A percentile compares a stretch with the other conserved stretches of the same genome.
Conservation (phyloP, 2,113 vertebrate species). For the Prietella phreatophila region DNA sequence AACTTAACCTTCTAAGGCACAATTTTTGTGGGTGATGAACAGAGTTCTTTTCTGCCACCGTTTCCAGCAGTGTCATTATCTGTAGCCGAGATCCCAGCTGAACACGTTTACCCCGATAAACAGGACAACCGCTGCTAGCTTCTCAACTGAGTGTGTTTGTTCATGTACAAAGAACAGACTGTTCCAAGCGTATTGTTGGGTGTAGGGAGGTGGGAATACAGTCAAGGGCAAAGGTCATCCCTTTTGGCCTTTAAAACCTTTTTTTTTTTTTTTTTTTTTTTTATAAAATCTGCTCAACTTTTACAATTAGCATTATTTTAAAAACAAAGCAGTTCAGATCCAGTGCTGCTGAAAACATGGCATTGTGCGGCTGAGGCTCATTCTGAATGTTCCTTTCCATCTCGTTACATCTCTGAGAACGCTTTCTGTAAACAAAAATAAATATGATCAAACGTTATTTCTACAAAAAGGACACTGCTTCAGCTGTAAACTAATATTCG, state of each 20-base stretch:
- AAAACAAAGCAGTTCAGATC: neutral
- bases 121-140: neutral
- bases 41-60: neutral
- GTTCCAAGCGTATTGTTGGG: neutral
- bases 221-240: neutral
- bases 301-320: neutral
- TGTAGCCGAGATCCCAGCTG: neutral
- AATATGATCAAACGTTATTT: neutral
- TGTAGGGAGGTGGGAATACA: neutral
- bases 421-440: neutral
- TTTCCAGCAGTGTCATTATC: neutral
- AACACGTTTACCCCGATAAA: neutral
- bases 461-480: neutral
- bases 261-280: too few species aligned
- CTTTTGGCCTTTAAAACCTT: neutral
- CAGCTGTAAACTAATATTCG: slow-evolving; percentile 34
- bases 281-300: neutral
- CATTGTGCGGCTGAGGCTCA: neutral
- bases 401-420: neutral
- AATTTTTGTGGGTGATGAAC: slow-evolving; percentile 1
- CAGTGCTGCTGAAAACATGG: neutral
- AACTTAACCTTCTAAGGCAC: slow-evolving; percentile 31
- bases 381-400: neutral
- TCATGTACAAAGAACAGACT: neutral
- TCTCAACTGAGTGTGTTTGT: neutral